Evolutionary conservation across 2,888 invertebrate species (phyloP).

Genomic region (Lepidocyrtoides sp.): DNA sequence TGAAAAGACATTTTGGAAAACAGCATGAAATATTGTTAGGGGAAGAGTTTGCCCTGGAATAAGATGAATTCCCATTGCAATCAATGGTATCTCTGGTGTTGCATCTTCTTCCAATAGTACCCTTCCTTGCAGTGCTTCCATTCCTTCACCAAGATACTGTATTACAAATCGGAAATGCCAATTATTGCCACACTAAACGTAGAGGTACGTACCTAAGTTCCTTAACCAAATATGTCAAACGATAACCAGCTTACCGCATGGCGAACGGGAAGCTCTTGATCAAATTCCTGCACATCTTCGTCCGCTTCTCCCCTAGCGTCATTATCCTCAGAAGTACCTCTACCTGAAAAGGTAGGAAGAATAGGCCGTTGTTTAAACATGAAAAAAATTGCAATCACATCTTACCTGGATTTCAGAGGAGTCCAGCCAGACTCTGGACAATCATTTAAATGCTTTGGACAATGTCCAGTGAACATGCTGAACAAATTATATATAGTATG

Average conservation of each 20-base stretch:
- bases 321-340: constrained; percentile 57
- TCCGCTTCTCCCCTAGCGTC: constrained; percentile 29
- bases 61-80: constrained; percentile 89
- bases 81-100: constrained; percentile 88
- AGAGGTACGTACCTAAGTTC: too few species aligned
- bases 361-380: too few species aligned
- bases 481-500: too few species aligned
- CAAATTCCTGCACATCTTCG: constrained; percentile 77
- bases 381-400: too few species aligned
- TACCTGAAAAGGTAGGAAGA: constrained; percentile 37
- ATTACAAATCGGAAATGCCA: neutral
- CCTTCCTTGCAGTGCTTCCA: constrained; percentile 90
- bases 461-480: neutral
- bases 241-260: constrained; percentile 81
- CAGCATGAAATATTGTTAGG: constrained; percentile 89
- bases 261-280: constrained; percentile 82
- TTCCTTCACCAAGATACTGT: constrained; percentile 89
- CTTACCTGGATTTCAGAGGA: too few species aligned
- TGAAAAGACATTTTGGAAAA: constrained; percentile 88
- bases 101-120: constrained; percentile 89
- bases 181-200: too few species aligned
- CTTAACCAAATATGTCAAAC: too few species aligned
- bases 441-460: neutral
- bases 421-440: too few species aligned
- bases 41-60: constrained; percentile 94